These are phyloP conservation scores for Liodrosophila aerea DNA, from an alignment of 2,888 invertebrate genomes.

Conservation along the genomic window DNA sequence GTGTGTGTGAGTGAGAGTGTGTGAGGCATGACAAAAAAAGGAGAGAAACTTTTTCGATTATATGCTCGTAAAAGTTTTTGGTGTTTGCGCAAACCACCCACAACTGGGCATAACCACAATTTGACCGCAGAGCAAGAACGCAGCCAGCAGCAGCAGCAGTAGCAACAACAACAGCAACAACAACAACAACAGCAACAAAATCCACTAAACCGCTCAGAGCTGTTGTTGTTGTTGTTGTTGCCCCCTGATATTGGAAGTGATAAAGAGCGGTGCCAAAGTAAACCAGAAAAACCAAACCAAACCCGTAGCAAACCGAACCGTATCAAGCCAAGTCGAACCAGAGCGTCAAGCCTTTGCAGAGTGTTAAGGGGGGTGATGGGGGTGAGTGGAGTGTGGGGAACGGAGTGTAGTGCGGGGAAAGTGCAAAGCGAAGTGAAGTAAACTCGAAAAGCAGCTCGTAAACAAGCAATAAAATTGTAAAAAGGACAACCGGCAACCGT, in stretches of 20 bases:
- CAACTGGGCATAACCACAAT: constrained; percentile 59
- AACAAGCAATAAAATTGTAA: constrained; percentile 77
- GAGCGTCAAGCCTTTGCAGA: not conserved
- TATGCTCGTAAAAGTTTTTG: constrained; percentile 76
- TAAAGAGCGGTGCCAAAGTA: constrained; percentile 48
- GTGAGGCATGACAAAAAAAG: not conserved
- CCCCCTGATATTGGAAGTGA: constrained; percentile 48
- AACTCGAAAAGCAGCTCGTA: constrained; percentile 72
- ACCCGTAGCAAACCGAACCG: not conserved
- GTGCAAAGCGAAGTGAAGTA: constrained; percentile 43
- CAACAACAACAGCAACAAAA: constrained; percentile 10
- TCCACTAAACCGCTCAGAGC: constrained; percentile 35
- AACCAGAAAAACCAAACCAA: constrained; percentile 29
- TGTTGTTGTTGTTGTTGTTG: constrained; percentile 30
- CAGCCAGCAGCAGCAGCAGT: constrained; percentile 26
- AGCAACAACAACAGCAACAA: constrained; percentile 14
- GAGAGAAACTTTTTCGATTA: constrained; percentile 75
- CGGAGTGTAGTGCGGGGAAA: not conserved
- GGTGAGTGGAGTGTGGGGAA: not conserved
- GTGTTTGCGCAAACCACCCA: constrained; percentile 58
- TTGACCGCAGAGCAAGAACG: constrained; percentile 61
- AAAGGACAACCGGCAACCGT: constrained; percentile 71
- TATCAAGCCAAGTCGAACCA: not conserved
- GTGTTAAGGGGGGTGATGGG: not conserved
- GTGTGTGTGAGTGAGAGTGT: constrained; percentile 1